Evolutionary conservation across 2,888 invertebrate genomes (phyloP).

Genomic region (Ptycholaimellus sp.): DNA sequence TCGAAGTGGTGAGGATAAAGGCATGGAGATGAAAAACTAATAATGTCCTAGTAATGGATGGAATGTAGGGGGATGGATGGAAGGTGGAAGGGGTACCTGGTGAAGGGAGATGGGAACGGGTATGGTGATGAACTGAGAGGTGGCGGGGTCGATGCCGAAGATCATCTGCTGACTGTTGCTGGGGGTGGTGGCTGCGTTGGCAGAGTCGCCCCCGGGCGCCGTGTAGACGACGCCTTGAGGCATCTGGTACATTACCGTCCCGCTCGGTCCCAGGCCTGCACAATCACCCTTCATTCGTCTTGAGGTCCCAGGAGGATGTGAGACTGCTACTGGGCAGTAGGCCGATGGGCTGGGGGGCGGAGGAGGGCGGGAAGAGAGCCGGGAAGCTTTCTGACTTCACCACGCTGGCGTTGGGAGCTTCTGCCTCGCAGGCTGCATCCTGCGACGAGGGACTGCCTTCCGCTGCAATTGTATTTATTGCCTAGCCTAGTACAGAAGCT

Average conservation of each 20-base stretch:
- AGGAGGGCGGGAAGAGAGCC: too few species aligned
- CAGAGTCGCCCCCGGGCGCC: too few species aligned
- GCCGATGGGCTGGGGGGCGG: too few species aligned
- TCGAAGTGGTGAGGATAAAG: not conserved
- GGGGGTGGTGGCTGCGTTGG: not conserved
- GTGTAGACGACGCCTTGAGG: not conserved
- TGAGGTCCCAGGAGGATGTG: too few species aligned
- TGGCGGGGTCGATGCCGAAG: not conserved
- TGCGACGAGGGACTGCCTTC: too few species aligned
- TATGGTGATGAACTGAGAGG: not conserved
- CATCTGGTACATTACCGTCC: not conserved
- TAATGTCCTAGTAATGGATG: not conserved
- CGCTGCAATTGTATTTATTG: too few species aligned
- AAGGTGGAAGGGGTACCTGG: constrained; percentile 9
- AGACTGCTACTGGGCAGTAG: too few species aligned
- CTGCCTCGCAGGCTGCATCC: too few species aligned
- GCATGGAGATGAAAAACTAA: not conserved
- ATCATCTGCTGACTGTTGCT: not conserved
- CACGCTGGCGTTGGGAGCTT: too few species aligned
- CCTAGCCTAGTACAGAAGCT: too few species aligned
- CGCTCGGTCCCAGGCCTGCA: not conserved
- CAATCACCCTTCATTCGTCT: too few species aligned
- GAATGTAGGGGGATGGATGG: constrained; percentile 10
- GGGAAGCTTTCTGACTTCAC: too few species aligned
- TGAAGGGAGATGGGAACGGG: not conserved